phyloP scores from a whole-genome alignment of 2,888 invertebrate genomes.

The Plagodis pulveraria region DNA sequence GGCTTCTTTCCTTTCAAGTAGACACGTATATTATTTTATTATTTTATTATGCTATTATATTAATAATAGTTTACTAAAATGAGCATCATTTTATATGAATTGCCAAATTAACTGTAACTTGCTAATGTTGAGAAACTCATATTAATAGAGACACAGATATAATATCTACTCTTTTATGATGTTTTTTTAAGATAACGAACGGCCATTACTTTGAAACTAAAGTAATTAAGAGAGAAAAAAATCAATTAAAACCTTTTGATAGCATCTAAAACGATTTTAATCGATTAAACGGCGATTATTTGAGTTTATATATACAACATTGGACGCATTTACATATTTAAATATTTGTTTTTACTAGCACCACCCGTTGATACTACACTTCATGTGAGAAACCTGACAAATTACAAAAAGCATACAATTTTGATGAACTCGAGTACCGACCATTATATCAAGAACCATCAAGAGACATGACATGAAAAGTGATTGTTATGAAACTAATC shows the following conservation, averaged over 20 bases:
- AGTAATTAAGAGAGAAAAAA: conserved; percentile 36
- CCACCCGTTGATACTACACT: conserved; percentile 46
- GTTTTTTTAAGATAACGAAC: conserved; percentile 28
- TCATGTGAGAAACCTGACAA: conserved; percentile 64
- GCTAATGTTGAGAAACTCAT: conserved; percentile 13
- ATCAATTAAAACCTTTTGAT: conserved; percentile 35
- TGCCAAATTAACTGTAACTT: conserved; percentile 17
- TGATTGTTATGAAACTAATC: background rate
- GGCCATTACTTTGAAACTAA: conserved; percentile 14
- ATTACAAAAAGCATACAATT: conserved; percentile 52
- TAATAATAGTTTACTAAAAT: background rate
- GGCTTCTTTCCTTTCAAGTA: too few species aligned
- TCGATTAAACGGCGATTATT: conserved; percentile 33
- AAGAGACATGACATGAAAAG: background rate
- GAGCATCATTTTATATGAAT: conserved; percentile 11
- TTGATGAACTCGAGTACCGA: conserved; percentile 43
- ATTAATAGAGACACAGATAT: conserved; percentile 15
- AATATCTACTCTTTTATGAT: conserved; percentile 14
- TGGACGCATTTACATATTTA: conserved; percentile 32
- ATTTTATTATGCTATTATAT: too few species aligned
- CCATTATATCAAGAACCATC: conserved; percentile 32
- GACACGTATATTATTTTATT: too few species aligned
- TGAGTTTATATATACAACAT: conserved; percentile 29
- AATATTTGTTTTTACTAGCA: conserved; percentile 30
- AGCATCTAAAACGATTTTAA: conserved; percentile 35